Evolutionary conservation across 2,797 vertebrate genomes (phyloP), one percentile per base, ranked within the genome.

Genomic region (Sebastes steindachneri): DNA sequence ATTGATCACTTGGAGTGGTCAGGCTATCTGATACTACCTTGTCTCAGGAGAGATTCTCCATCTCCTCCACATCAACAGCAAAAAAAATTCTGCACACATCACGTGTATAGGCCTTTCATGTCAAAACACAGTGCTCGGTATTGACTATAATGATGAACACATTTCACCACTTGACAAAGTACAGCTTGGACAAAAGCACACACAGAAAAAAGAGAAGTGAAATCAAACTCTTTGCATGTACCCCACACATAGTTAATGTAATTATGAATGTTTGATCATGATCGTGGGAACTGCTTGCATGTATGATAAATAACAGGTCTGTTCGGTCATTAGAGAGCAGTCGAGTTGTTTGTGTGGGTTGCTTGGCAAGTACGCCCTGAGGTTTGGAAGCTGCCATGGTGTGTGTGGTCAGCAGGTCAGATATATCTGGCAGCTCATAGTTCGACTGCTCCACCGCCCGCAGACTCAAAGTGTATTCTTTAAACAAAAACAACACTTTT

Each of bases 1-100:
- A 93, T 93, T 92, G 92, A 93, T 94, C 86, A 93, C 80, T 78
- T 68, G 33, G 67, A 81, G 85, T 80, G 83, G 86, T 84, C 77
- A 75, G 80, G 74, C 86, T 77, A 67, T 89, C 66, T 68, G 84
- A 84, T 83, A 73, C 23, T 80, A 70, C 77, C 82, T 91, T 77
- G 79, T 86, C 84, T 87, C 71, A 79, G 87, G 73, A 78, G 62
- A 88, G 64, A 75, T 76, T 70, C 80, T 81, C 51, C 67, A 87
- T 84, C 72, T 79, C 37, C 54, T 71, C 63, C 57, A 75, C n/a
- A 74, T 68, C 54, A 85, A 53, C 45, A n/a, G 23, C 10, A 66
- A 8, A 25, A 54, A 29, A 25, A 10, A 51, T 17, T 29, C 48
- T 54, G n/a, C 45, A 85, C 63, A 58, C 68, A 83, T 85, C 72